Evolutionary conservation across 2,797 vertebrate genomes (phyloP).

Genomic region (Ataeniobius toweri): DNA sequence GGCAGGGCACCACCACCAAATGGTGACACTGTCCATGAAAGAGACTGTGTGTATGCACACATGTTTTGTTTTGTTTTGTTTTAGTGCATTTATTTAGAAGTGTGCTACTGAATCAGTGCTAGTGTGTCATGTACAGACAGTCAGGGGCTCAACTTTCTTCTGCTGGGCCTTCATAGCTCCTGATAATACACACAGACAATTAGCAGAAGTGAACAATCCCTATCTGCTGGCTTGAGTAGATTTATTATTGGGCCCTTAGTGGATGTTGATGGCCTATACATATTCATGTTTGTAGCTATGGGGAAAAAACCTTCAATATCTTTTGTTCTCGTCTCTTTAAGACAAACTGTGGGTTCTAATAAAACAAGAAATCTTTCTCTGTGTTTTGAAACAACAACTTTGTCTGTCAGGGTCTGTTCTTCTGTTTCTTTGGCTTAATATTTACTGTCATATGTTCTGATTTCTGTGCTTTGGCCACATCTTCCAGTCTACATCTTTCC

Average conservation of each 20-base stretch:
- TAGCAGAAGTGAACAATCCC: constrained; percentile 57
- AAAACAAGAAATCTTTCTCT: constrained; percentile 24
- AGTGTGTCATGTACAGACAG: constrained; percentile 34
- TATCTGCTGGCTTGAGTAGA: constrained; percentile 57
- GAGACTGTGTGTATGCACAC: constrained; percentile 7
- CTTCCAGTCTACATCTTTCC: constrained; percentile 23
- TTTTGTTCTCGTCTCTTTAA: constrained; percentile 44
- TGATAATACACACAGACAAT: constrained; percentile 71
- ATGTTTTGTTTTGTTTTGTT: not conserved
- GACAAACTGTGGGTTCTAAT: constrained; percentile 35
- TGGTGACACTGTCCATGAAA: constrained; percentile 23
- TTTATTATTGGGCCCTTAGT: constrained; percentile 72
- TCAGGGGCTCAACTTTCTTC: constrained; percentile 33
- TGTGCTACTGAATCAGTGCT: not conserved
- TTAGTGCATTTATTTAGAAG: not conserved
- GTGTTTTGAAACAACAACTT: constrained; percentile 16
- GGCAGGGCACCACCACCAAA: constrained; percentile 55
- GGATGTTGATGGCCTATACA: constrained; percentile 64
- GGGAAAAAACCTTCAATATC: constrained; percentile 54
- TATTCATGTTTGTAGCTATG: constrained; percentile 67
- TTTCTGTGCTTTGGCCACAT: not conserved
- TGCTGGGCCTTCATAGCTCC: constrained; percentile 46
- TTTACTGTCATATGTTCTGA: constrained; percentile 26
- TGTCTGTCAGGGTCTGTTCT: constrained; percentile 22
- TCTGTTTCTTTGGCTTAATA: constrained; percentile 35